These are phyloP conservation scores for Tineola bisselliella DNA, from an alignment of 2,888 invertebrate species.

Conservation along the genomic window DNA sequence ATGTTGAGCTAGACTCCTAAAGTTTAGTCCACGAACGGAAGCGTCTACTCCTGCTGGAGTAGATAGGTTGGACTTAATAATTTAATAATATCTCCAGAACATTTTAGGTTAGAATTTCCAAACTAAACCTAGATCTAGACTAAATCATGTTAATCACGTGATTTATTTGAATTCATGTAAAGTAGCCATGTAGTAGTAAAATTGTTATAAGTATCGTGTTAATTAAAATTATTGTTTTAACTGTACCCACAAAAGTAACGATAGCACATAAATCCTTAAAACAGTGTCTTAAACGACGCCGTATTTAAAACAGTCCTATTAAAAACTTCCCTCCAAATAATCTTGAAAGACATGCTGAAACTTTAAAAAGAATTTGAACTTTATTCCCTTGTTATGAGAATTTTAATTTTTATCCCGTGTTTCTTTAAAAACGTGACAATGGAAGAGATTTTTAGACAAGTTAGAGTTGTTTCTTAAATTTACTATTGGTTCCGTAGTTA, in stretches of 20 bases:
- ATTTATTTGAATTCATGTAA: too few species aligned
- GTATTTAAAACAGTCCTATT: slow-evolving; percentile 62
- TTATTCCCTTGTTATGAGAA: not conserved
- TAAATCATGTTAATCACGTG: too few species aligned
- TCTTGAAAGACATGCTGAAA: not conserved
- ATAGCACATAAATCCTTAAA: slow-evolving; percentile 48
- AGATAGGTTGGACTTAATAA: too few species aligned
- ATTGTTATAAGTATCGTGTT: not conserved
- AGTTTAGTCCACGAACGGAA: too few species aligned
- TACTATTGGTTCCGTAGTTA: not conserved
- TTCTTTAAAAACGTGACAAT: not conserved
- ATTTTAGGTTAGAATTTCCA: too few species aligned
- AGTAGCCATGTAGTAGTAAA: not conserved
- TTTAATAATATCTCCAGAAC: too few species aligned
- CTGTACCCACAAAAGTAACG: slow-evolving; percentile 35
- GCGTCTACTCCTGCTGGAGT: too few species aligned
- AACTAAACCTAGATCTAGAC: too few species aligned
- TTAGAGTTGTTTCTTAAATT: not conserved
- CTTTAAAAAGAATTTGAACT: not conserved
- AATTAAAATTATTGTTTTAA: not conserved
- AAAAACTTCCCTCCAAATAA: slow-evolving; percentile 33
- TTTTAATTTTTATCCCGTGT: not conserved
- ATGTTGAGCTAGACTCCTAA: too few species aligned
- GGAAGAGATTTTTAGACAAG: too few species aligned
- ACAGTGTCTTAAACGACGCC: slow-evolving; percentile 43